phyloP scores from a whole-genome alignment of 2,113 vertebrate species.

The Pheucticus melanocephalus region DNA sequence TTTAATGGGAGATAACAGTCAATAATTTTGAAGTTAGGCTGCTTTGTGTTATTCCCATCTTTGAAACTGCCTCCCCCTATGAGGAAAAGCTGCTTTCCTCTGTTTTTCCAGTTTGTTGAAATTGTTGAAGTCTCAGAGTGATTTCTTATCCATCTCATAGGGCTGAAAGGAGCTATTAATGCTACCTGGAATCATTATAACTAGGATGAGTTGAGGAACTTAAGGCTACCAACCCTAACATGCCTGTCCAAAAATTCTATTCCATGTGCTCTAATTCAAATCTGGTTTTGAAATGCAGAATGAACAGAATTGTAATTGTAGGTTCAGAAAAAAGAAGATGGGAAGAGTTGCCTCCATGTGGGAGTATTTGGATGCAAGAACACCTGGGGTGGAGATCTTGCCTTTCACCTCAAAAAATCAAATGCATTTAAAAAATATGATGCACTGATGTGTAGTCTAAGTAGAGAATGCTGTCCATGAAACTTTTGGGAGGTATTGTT shows the following conservation, averaged over 20 bases:
- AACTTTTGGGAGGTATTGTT: background rate
- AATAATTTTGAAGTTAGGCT: background rate
- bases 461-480: background rate
- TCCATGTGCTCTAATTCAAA: background rate
- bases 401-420: background rate
- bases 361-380: background rate
- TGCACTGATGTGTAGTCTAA: background rate
- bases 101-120: background rate
- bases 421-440: background rate
- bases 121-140: background rate
- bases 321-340: background rate
- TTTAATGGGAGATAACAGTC: background rate
- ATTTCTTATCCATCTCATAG: background rate
- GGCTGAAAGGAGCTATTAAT: background rate
- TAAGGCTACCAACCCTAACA: background rate
- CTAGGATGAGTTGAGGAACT: background rate
- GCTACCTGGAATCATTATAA: background rate
- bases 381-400: background rate
- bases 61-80: background rate
- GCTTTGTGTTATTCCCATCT: background rate
- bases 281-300: background rate
- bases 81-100: background rate
- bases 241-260: background rate
- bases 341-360: background rate
- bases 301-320: background rate